Evolutionary conservation across 2,113 vertebrate species (phyloP).

Genomic region (Sula dactylatra): DNA sequence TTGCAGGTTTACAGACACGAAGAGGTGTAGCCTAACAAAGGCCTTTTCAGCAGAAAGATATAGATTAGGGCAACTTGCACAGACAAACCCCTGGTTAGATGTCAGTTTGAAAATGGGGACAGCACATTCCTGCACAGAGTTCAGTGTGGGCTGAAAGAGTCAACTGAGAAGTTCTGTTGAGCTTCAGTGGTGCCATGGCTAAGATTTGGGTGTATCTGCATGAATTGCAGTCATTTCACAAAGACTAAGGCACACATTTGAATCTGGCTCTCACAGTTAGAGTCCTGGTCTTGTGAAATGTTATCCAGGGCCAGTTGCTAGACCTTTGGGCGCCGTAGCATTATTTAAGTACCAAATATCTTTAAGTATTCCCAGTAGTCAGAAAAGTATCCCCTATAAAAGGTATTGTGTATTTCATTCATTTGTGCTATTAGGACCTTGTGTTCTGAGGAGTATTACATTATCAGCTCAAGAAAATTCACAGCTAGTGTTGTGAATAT

Average conservation of each 20-base stretch:
- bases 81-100: background rate
- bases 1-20: background rate
- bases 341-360: background rate
- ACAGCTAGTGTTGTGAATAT: background rate
- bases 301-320: background rate
- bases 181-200: background rate
- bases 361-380: background rate
- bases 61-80: background rate
- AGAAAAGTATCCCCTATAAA: background rate
- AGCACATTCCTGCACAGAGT: background rate
- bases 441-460: background rate
- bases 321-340: accelerated
- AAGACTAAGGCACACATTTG: accelerated
- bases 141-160: background rate
- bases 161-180: background rate
- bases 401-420: background rate
- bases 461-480: background rate
- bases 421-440: background rate
- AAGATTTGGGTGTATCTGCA: background rate
- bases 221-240: background rate
- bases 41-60: background rate
- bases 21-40: background rate
- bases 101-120: background rate
- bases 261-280: background rate
- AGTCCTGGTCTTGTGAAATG: background rate